Evolutionary conservation across 1,140 invertebrate genomes (phyloP).

Genomic region (Adoxophyes honmai): DNA sequence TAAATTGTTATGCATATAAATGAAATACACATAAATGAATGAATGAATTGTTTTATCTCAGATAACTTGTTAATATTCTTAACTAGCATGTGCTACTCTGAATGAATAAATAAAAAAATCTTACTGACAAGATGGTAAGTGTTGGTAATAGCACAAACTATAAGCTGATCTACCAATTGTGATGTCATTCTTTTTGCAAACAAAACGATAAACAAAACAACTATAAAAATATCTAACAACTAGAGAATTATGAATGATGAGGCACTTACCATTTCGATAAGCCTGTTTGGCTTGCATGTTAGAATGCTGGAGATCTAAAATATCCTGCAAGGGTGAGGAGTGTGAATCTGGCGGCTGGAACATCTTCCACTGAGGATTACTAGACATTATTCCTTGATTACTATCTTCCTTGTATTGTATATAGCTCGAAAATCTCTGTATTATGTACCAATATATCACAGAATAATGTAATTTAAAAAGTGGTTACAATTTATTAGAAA

Average conservation of each 20-base stretch:
- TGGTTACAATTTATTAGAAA: conserved; percentile 49
- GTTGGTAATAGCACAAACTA: too few species aligned
- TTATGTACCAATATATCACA: conserved; percentile 69
- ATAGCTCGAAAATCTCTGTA: conserved; percentile 65
- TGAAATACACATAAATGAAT: too few species aligned
- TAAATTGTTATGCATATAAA: too few species aligned
- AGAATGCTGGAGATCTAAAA: conserved; percentile 70
- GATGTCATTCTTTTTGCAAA: too few species aligned
- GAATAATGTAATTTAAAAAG: conserved; percentile 56
- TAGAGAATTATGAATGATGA: neutral
- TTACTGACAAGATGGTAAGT: too few species aligned
- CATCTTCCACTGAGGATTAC: conserved; percentile 94
- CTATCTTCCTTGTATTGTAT: conserved; percentile 60
- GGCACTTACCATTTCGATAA: conserved; percentile 67
- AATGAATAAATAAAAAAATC: too few species aligned
- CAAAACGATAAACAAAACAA: neutral
- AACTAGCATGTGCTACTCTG: too few species aligned
- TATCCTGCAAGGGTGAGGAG: conserved; percentile 67
- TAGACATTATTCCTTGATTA: conserved; percentile 81
- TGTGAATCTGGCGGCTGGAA: conserved; percentile 89
- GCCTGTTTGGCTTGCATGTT: conserved; percentile 68
- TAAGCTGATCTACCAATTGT: too few species aligned
- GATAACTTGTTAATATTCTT: too few species aligned
- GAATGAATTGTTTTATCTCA: too few species aligned
- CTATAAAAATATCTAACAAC: conserved; percentile 1